Conservation (phyloP, 2,797 vertebrate genomes). For the Brachymystax lenok region DNA sequence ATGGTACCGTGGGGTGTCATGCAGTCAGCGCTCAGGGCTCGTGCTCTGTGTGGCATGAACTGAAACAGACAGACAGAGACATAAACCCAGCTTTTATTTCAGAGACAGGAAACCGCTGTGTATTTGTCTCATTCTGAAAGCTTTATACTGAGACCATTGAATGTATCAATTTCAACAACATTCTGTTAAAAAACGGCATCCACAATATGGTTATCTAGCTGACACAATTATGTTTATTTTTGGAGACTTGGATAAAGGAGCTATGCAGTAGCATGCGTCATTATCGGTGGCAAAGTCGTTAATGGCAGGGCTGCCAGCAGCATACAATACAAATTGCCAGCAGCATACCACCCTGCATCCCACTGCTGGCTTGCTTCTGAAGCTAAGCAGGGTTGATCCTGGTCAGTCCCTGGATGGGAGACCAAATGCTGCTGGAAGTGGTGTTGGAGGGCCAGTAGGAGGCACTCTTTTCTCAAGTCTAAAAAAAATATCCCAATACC, state of each 20-base stretch:
- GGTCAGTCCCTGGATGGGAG: too few relatives aligned
- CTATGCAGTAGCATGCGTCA: background rate
- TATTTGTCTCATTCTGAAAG: background rate
- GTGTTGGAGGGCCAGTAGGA: too few relatives aligned
- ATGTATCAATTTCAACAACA: background rate
- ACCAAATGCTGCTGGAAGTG: too few relatives aligned
- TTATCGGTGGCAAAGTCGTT: background rate
- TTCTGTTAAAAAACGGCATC: background rate
- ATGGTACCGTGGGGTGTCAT: slow-evolving; percentile 91
- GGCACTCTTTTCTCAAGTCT: too few relatives aligned
- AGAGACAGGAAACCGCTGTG: background rate
- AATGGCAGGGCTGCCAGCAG: background rate
- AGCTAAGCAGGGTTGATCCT: too few relatives aligned
- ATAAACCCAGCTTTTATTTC: background rate
- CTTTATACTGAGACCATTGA: background rate
- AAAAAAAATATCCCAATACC: too few relatives aligned
- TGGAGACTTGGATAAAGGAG: background rate
- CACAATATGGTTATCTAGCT: too few relatives aligned
- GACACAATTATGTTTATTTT: background rate
- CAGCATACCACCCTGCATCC: too few relatives aligned
- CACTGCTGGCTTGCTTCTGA: too few relatives aligned
- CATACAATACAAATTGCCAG: too few relatives aligned
- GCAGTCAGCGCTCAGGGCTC: slow-evolving; percentile 84
- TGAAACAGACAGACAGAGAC: slow-evolving; percentile 64
- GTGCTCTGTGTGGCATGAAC: slow-evolving; percentile 93